These are phyloP conservation scores for Sciurus niger DNA, from an alignment of 2,113 vertebrate genomes.

Conservation along the genomic window DNA sequence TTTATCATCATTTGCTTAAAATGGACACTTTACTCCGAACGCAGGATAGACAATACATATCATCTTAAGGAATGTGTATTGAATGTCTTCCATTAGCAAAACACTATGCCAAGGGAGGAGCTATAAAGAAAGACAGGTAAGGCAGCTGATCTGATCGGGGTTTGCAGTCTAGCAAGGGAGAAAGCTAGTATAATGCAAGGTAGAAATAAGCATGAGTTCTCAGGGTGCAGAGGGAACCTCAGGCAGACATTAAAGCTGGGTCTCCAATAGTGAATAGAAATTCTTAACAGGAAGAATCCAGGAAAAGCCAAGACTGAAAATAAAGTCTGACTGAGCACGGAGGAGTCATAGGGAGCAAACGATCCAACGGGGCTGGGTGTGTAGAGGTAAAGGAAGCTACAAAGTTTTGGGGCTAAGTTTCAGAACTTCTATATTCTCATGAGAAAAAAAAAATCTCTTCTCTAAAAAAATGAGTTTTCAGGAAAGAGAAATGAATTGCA, in stretches of 20 bases:
- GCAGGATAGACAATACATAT: neutral
- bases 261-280: neutral
- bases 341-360: accelerated
- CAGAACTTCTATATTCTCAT: neutral
- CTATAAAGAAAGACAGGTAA: neutral
- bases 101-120: neutral
- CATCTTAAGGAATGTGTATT: neutral
- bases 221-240: neutral
- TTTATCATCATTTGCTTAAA: neutral
- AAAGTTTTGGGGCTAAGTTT: neutral
- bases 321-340: neutral
- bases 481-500: neutral
- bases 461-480: neutral
- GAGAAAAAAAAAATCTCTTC: conserved; percentile 11
- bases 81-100: neutral
- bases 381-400: neutral
- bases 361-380: neutral
- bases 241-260: neutral
- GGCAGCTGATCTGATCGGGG: neutral
- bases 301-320: neutral
- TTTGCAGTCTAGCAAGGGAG: neutral
- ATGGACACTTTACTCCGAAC: conserved; percentile 1
- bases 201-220: neutral
- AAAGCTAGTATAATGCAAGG: conserved; percentile 2
- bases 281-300: neutral